Conservation (phyloP, 2,888 invertebrate genomes). For the Trissonchulus latispiculum region DNA sequence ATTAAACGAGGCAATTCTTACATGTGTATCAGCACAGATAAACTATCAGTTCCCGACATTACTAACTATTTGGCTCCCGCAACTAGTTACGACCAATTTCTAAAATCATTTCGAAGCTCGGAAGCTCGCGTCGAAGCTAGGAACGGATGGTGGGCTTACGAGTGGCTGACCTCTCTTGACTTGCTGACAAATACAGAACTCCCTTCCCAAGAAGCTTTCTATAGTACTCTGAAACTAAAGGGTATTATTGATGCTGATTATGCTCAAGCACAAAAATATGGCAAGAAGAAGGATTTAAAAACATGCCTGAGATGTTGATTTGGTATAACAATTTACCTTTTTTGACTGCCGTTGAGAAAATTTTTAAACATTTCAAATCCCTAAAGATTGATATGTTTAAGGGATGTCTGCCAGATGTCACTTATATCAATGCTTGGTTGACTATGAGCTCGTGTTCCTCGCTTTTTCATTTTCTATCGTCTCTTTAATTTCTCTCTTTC, state of each 20-base stretch:
- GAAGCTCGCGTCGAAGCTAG: not conserved
- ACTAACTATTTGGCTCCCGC: conserved; percentile 11
- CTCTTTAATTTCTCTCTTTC: conserved; percentile 21
- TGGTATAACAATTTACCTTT: conserved; percentile 25
- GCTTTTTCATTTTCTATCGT: conserved; percentile 24
- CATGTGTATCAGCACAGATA: not conserved
- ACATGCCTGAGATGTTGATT: conserved; percentile 18
- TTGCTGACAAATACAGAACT: not conserved
- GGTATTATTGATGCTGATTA: not conserved
- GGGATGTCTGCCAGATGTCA: conserved; percentile 23
- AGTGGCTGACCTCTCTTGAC: conserved; percentile 1
- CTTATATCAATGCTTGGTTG: no score
- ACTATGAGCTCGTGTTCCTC: no score
- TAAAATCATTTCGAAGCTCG: conserved; percentile 7
- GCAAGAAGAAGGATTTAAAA: not conserved
- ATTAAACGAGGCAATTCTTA: not conserved
- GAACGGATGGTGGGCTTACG: conserved; percentile 7
- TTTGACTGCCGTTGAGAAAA: conserved; percentile 26
- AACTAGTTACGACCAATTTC: not conserved
- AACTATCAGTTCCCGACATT: not conserved
- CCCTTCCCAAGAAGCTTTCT: not conserved
- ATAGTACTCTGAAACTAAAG: conserved; percentile 1
- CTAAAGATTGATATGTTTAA: conserved; percentile 13
- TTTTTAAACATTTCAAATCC: conserved; percentile 24
- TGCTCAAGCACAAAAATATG: not conserved